phyloP scores from a whole-genome alignment of 2,113 vertebrate species.

The Numenius arquata region DNA sequence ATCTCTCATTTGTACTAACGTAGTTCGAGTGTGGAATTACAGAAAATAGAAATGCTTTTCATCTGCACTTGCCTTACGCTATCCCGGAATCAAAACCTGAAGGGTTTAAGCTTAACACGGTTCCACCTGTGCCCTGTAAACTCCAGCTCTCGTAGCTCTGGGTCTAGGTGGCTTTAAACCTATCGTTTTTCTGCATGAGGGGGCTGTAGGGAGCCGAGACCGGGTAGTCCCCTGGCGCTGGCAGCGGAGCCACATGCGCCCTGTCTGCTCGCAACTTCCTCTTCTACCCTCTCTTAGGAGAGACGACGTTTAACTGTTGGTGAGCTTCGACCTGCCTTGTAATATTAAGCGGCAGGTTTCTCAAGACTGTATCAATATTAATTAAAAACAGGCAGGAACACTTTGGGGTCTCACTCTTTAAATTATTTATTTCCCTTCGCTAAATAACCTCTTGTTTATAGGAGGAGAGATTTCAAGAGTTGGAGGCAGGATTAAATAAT shows the following conservation, averaged over 20 bases:
- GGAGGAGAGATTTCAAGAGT: not conserved
- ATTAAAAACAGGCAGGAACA: slow-evolving; percentile 50
- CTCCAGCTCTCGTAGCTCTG: not conserved
- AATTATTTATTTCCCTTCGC: slow-evolving; percentile 47
- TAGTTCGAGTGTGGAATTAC: not conserved
- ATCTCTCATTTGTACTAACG: not conserved
- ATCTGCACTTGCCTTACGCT: not conserved
- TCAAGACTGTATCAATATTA: slow-evolving; percentile 48
- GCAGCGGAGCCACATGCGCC: not conserved
- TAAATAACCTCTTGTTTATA: slow-evolving; percentile 45
- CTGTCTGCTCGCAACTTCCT: slow-evolving; percentile 8
- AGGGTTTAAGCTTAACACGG: not conserved
- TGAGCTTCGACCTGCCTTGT: slow-evolving; percentile 36
- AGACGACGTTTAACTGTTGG: slow-evolving; percentile 19
- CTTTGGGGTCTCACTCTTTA: slow-evolving; percentile 31
- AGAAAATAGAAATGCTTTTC: not conserved
- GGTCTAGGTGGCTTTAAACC: not conserved
- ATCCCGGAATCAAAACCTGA: not conserved
- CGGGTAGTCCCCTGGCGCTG: not conserved
- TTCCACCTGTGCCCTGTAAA: not conserved
- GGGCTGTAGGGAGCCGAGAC: not conserved
- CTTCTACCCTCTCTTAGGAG: not conserved
- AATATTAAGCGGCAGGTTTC: slow-evolving; percentile 30
- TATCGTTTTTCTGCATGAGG: not conserved
- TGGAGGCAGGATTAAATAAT: slow-evolving; percentile 45